Percentiles rank a stretch among this genome's conserved stretches.
phyloP scores from a whole-genome alignment of 2,113 vertebrate species.

The Copsychus sechellarum region DNA sequence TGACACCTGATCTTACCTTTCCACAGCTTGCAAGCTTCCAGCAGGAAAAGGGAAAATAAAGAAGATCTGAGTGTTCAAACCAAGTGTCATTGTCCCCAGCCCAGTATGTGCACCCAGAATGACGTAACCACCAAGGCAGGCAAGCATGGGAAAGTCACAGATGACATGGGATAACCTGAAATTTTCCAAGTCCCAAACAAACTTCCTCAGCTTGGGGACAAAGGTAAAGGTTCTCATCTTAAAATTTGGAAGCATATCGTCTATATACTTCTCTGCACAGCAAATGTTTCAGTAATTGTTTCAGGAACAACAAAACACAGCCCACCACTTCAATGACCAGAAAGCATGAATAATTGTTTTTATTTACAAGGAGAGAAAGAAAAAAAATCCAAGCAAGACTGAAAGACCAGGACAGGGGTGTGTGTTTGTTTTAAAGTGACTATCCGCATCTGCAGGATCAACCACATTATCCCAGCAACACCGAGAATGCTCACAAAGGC shows the following conservation, averaged over 20 bases:
- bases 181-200: neutral
- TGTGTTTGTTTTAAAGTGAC: neutral
- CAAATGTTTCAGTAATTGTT: neutral
- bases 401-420: neutral
- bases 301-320: neutral
- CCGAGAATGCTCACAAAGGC: neutral
- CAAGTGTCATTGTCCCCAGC: accelerated
- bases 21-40: neutral
- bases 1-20: neutral
- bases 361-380: neutral
- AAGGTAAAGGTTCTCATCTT: neutral
- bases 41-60: neutral
- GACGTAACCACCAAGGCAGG: neutral
- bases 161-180: neutral
- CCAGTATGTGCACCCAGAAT: accelerated
- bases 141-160: accelerated
- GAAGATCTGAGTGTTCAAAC: neutral
- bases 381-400: neutral
- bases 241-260: accelerated
- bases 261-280: neutral
- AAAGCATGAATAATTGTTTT: neutral
- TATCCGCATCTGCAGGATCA: neutral
- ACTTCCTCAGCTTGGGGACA: neutral
- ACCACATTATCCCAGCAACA: constrained; percentile 2
- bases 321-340: neutral